Base-by-base conservation (phyloP, 2,888 invertebrate species). In the Chironomus riparius region DNA sequence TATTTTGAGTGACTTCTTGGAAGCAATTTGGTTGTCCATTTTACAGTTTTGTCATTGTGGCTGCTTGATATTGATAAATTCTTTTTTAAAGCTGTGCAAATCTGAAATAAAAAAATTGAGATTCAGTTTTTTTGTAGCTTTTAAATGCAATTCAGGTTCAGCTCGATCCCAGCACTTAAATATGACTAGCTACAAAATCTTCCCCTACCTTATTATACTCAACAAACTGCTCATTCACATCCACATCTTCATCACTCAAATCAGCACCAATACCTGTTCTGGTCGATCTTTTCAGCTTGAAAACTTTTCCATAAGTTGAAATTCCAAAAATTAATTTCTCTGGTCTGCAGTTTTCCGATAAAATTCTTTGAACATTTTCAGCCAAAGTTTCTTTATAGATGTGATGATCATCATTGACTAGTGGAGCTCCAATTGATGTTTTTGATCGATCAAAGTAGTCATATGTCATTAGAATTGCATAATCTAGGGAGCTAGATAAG, bases 381-480 rank as follows among this genome's bases (percentile, higher is more conserved):
- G 81, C 78, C 1, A 76, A 12, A n/a, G 68, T 65, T 24, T 68
- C 70, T 5, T 47, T 72, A 10, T 70, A 68, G 10, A 22, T 13
- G 4, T 68, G 48, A 21, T 22, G 22, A 1, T 47, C 21, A 74
- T 80, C 81, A 15, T 78, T 75, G 75, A 79, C 78, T 15, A 86
- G 78, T 7, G 85, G 85, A 10, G 86, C 82, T 76, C 85, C 81
- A 72, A 84, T 81, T 69, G 85, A 85, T 38, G 85, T 84, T 22
- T 79, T 79, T 74, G 79, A 77, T n/a, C 61, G 65, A 2, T 75
- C 50, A 77, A 84, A 83, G 74, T 85, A 83, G 79, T 87, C 87
- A 79, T 87, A 87, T 5, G 85, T 82, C 87, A 87, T 87, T 48
- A 87, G 78, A 72, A 85, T 82, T 21, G 86, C 82, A 76, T 83